Conservation (phyloP, 2,113 vertebrate species). For the Hirundichthys speculiger region DNA sequence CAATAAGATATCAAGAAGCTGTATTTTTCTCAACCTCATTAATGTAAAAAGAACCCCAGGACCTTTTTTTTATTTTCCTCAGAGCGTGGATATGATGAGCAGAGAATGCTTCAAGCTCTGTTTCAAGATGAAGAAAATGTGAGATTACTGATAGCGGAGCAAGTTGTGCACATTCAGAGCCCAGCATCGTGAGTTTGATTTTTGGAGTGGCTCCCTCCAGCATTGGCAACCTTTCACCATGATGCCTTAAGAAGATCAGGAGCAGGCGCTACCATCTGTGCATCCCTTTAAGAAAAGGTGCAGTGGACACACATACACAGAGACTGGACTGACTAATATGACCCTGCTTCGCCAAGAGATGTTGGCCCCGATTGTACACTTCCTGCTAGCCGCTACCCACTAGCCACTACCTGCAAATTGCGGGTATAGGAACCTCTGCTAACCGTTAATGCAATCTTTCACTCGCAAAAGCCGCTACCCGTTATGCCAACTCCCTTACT, state of each 20-base stretch:
- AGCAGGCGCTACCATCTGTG: slow-evolving; percentile 36
- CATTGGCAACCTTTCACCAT: slow-evolving; percentile 44
- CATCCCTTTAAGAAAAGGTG: slow-evolving; percentile 27
- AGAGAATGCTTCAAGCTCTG: background rate
- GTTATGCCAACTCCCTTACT: too few relatives aligned
- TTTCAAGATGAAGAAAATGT: slow-evolving; percentile 19
- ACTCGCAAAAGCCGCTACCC: too few relatives aligned
- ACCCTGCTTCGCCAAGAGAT: slow-evolving; percentile 33
- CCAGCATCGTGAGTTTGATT: slow-evolving; percentile 16
- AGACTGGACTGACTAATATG: slow-evolving; percentile 27
- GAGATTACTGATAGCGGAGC: slow-evolving; percentile 6
- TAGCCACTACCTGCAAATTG: too few relatives aligned
- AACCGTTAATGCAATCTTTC: too few relatives aligned
- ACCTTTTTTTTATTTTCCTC: slow-evolving; percentile 1
- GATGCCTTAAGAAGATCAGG: slow-evolving; percentile 41
- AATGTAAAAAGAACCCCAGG: background rate
- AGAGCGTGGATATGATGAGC: background rate
- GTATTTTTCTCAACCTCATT: background rate
- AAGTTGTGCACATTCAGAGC: slow-evolving; percentile 1
- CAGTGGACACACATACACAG: slow-evolving; percentile 7
- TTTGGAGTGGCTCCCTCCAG: slow-evolving; percentile 45
- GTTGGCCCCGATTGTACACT: too few relatives aligned
- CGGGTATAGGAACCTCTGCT: too few relatives aligned
- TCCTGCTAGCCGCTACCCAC: too few relatives aligned
- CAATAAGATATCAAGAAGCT: background rate